phyloP scores from a whole-genome alignment of 2,888 invertebrate genomes.

The Cremastobaeus sp. region DNA sequence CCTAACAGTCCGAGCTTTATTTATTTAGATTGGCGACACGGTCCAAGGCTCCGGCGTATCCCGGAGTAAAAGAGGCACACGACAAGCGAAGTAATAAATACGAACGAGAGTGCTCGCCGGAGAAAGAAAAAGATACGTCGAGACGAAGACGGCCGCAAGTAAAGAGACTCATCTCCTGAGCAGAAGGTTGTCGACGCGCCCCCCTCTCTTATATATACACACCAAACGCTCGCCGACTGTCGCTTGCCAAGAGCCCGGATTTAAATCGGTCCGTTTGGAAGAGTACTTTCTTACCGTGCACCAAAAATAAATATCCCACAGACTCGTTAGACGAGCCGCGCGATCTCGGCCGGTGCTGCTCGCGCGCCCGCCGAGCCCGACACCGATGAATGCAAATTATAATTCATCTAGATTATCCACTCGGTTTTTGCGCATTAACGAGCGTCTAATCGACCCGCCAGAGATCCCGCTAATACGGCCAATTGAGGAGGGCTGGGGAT shows the following conservation, averaged over 20 bases:
- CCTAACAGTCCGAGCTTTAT: slow-evolving; percentile 63
- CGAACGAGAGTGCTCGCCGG: slow-evolving; percentile 40
- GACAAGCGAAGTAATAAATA: slow-evolving; percentile 37
- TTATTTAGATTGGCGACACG: slow-evolving; percentile 73
- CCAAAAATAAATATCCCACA: slow-evolving; percentile 56
- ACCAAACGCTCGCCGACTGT: slow-evolving; percentile 22
- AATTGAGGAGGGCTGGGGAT: slow-evolving; percentile 19
- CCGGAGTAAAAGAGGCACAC: slow-evolving; percentile 31
- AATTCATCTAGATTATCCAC: slow-evolving; percentile 15
- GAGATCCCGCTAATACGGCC: background rate
- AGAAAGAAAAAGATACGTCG: slow-evolving; percentile 44
- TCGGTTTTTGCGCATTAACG: slow-evolving; percentile 28
- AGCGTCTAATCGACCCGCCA: slow-evolving; percentile 21
- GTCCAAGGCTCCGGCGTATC: slow-evolving; percentile 62
- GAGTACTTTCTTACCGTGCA: slow-evolving; percentile 46
- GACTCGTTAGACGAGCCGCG: slow-evolving; percentile 33
- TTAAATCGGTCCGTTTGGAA: slow-evolving; percentile 58
- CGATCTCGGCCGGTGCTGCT: slow-evolving; percentile 7
- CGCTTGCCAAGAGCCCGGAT: slow-evolving; percentile 52
- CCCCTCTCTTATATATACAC: slow-evolving; percentile 17
- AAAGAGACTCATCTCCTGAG: slow-evolving; percentile 55
- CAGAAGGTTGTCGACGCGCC: slow-evolving; percentile 37
- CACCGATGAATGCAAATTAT: slow-evolving; percentile 42
- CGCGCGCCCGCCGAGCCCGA: slow-evolving; percentile 6
- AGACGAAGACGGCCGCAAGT: slow-evolving; percentile 42